Evolutionary conservation across 2,113 vertebrate genomes (phyloP).

Genomic region (Chiloscyllium plagiosum): DNA sequence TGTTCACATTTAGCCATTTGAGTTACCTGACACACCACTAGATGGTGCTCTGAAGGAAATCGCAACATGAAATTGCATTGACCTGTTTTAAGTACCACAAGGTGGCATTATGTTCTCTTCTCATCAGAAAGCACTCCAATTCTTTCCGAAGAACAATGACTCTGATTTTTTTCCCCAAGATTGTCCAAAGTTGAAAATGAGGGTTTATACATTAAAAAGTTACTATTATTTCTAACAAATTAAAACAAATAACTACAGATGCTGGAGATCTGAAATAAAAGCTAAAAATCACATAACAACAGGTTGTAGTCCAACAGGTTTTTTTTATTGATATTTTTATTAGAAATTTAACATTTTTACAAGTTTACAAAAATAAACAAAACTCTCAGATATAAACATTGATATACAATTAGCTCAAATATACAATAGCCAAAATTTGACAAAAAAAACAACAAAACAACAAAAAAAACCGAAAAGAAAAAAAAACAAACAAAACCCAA

Average conservation of each 20-base stretch:
- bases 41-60: neutral
- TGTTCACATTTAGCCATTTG: neutral
- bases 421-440: too few species aligned
- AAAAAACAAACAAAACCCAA: too few species aligned
- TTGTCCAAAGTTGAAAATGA: neutral
- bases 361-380: too few species aligned
- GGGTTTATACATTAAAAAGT: neutral
- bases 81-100: neutral
- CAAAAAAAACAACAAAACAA: too few species aligned
- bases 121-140: neutral
- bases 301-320: too few species aligned
- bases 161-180: neutral
- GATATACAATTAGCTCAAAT: too few species aligned
- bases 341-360: too few species aligned
- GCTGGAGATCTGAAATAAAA: too few species aligned
- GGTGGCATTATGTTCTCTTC: neutral
- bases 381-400: too few species aligned
- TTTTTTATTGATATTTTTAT: too few species aligned
- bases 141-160: neutral
- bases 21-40: neutral
- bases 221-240: neutral
- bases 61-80: neutral
- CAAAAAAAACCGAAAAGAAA: too few species aligned
- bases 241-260: neutral
- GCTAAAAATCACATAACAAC: too few species aligned